A percentile compares a stretch with the other conserved stretches of the same genome.
Conservation (phyloP, 1,140 invertebrate species). For the Zaprionus africanus region DNA sequence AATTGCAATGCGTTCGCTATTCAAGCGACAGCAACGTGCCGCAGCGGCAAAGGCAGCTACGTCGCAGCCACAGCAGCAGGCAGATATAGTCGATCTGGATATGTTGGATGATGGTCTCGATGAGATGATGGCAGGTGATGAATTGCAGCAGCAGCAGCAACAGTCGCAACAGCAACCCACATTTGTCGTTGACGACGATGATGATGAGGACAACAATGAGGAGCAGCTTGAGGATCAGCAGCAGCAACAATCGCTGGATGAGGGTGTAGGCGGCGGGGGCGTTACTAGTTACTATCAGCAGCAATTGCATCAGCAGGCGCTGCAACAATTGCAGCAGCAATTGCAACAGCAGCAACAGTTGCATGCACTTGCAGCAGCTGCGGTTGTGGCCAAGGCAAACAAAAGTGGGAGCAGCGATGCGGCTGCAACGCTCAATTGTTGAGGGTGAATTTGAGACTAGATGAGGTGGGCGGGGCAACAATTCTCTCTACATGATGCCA, state of each 20-base stretch:
- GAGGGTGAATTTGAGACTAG: neutral
- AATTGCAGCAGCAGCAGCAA: slow-evolving; percentile 19
- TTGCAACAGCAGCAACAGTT: slow-evolving; percentile 63
- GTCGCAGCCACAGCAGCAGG: slow-evolving; percentile 19
- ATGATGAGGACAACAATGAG: slow-evolving; percentile 49
- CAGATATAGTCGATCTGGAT: slow-evolving; percentile 73
- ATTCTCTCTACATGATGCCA: neutral
- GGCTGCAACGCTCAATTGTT: slow-evolving; percentile 43
- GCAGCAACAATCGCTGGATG: slow-evolving; percentile 29
- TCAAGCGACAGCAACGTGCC: slow-evolving; percentile 66
- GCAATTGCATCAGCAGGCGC: slow-evolving; percentile 63
- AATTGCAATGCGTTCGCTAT: slow-evolving; percentile 79
- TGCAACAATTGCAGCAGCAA: slow-evolving; percentile 66
- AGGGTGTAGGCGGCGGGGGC: slow-evolving; percentile 10
- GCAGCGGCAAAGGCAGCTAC: slow-evolving; percentile 35
- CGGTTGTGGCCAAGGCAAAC: slow-evolving; percentile 52
- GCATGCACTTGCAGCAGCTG: slow-evolving; percentile 62
- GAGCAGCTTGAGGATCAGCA: neutral
- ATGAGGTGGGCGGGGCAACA: neutral
- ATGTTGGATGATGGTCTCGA: slow-evolving; percentile 51
- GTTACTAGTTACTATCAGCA: slow-evolving; percentile 61
- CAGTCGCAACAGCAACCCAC: slow-evolving; percentile 23
- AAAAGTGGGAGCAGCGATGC: slow-evolving; percentile 31
- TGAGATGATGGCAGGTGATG: slow-evolving; percentile 22
- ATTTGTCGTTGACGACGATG: slow-evolving; percentile 66